Evolutionary conservation across 2,888 invertebrate species (phyloP).

Genomic region (Pachliopta kotzebuea): DNA sequence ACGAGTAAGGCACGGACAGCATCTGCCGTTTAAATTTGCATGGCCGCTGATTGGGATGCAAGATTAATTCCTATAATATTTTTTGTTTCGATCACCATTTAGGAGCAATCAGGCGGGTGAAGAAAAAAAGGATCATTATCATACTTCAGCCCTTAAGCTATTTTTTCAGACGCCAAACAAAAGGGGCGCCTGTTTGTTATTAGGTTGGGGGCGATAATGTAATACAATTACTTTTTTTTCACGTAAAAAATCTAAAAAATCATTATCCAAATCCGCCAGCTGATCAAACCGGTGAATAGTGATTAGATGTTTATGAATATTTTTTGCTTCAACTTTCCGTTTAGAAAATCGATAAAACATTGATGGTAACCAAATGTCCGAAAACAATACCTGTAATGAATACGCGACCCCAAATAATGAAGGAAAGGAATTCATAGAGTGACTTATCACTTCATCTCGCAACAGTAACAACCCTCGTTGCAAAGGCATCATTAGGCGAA

Average conservation of each 20-base stretch:
- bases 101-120: constrained; percentile 71
- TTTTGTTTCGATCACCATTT: constrained; percentile 77
- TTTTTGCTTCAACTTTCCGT: constrained; percentile 30
- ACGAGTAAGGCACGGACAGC: constrained; percentile 62
- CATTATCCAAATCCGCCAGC: constrained; percentile 78
- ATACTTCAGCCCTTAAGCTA: constrained; percentile 78
- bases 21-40: constrained; percentile 75
- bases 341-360: constrained; percentile 10
- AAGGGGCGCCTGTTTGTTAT: constrained; percentile 77
- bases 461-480: constrained; percentile 63
- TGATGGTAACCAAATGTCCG: constrained; percentile 4
- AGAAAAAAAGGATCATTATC: constrained; percentile 76
- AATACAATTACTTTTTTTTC: constrained; percentile 76
- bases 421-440: constrained; percentile 62
- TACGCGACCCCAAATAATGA: constrained; percentile 46
- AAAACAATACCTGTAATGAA: constrained; percentile 27
- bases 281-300: constrained; percentile 65
- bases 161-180: constrained; percentile 77
- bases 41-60: constrained; percentile 70
- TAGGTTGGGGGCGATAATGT: constrained; percentile 79
- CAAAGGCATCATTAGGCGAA: constrained; percentile 74
- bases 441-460: constrained; percentile 76
- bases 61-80: constrained; percentile 77
- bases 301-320: constrained; percentile 53
- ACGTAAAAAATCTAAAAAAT: constrained; percentile 58